These are phyloP conservation scores for Macrostomum lignano DNA, from an alignment of 1,140 invertebrate species.

Conservation along the genomic window DNA sequence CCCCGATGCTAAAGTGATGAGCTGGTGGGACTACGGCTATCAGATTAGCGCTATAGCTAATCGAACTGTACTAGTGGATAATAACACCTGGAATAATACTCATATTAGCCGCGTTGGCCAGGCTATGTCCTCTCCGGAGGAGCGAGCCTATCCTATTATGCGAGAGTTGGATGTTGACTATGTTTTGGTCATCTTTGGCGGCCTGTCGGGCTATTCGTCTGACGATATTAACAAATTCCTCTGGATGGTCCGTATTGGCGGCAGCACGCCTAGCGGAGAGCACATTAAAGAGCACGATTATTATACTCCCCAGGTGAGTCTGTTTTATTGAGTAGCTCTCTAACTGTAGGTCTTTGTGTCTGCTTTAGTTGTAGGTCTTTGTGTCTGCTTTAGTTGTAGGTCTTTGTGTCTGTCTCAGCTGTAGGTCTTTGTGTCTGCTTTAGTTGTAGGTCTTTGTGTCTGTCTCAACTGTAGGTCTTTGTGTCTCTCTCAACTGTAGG, in stretches of 20 bases:
- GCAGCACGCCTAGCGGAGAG: slow-evolving; percentile 57
- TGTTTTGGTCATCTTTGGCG: slow-evolving; percentile 87
- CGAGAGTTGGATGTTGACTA: slow-evolving; percentile 81
- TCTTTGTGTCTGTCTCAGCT: too few relatives aligned
- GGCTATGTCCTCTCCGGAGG: slow-evolving; percentile 81
- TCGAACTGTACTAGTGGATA: slow-evolving; percentile 85
- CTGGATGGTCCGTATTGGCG: slow-evolving; percentile 88
- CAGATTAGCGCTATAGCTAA: slow-evolving; percentile 98
- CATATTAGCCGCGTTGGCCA: slow-evolving; percentile 84
- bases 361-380: too few relatives aligned
- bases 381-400: too few relatives aligned
- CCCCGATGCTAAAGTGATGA: slow-evolving; percentile 83
- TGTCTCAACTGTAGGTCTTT: too few relatives aligned
- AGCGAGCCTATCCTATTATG: slow-evolving; percentile 90
- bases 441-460: too few relatives aligned
- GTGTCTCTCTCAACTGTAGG: too few relatives aligned
- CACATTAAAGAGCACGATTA: slow-evolving; percentile 88
- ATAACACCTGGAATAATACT: slow-evolving; percentile 98
- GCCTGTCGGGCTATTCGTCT: slow-evolving; percentile 82
- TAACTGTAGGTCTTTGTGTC: too few relatives aligned
- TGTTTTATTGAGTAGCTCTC: too few relatives aligned
- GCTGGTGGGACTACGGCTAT: slow-evolving; percentile 99
- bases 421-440: too few relatives aligned
- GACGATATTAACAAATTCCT: slow-evolving; percentile 98
- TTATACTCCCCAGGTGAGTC: slow-evolving; percentile 50